Conservation (phyloP, 2,888 invertebrate genomes). For the Ectobius pallidus region DNA sequence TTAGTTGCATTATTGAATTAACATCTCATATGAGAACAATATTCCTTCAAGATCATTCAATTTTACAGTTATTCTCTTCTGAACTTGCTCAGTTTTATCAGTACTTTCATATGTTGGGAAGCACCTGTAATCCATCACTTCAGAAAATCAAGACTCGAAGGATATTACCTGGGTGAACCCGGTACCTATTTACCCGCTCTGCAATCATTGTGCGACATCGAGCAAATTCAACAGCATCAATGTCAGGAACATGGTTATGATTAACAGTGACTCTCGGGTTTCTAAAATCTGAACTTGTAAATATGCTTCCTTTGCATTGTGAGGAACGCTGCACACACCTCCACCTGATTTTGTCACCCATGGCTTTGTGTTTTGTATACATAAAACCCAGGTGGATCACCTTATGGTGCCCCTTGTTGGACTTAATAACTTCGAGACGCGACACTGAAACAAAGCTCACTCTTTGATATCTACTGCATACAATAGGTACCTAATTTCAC, state of each 20-base stretch:
- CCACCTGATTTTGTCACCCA: slow-evolving; percentile 56
- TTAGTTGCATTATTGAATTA: no score
- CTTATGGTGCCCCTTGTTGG: slow-evolving; percentile 59
- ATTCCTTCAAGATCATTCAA: no score
- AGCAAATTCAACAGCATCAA: slow-evolving; percentile 54
- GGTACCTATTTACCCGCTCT: slow-evolving; percentile 22
- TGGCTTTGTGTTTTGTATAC: slow-evolving; percentile 58
- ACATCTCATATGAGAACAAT: no score
- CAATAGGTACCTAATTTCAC: no score
- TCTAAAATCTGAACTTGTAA: slow-evolving; percentile 54
- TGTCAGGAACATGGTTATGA: slow-evolving; percentile 57
- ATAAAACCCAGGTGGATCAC: slow-evolving; percentile 57
- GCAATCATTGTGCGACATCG: slow-evolving; percentile 48
- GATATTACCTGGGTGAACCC: slow-evolving; percentile 6
- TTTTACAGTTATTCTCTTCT: no score
- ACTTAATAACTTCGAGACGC: slow-evolving; percentile 51
- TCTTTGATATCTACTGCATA: no score
- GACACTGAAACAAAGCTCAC: slow-evolving; percentile 5
- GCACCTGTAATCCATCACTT: no score
- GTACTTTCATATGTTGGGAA: no score
- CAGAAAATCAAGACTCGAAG: no score
- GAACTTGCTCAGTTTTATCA: no score
- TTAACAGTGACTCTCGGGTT: slow-evolving; percentile 54
- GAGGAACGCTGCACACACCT: slow-evolving; percentile 56
- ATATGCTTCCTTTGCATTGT: slow-evolving; percentile 56